Evolutionary conservation across 2,113 vertebrate genomes (phyloP).

Genomic region (Polyodon spathula): DNA sequence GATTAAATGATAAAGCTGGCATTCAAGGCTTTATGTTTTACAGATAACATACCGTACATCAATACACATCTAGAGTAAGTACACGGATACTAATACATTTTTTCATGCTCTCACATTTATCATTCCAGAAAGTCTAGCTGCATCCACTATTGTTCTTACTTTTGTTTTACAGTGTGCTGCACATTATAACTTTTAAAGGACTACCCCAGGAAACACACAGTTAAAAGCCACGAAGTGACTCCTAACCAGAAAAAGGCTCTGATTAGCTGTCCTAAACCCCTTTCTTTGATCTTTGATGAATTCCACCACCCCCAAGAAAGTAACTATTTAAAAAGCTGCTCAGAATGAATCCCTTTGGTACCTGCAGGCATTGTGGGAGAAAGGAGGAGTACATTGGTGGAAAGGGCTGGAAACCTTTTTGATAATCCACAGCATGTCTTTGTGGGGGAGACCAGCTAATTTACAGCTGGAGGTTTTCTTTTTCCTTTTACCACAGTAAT

Average conservation of each 20-base stretch:
- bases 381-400: slow-evolving; percentile 63
- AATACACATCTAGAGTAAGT: too few species aligned
- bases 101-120: too few species aligned
- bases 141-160: too few species aligned
- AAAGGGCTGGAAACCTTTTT: slow-evolving; percentile 59
- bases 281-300: slow-evolving; percentile 75
- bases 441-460: slow-evolving; percentile 22
- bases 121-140: too few species aligned
- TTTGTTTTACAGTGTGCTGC: too few species aligned
- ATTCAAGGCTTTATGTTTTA: too few species aligned
- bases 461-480: slow-evolving; percentile 23
- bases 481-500: slow-evolving; percentile 34
- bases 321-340: slow-evolving; percentile 78
- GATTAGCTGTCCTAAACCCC: slow-evolving; percentile 74
- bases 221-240: slow-evolving; percentile 15
- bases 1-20: too few species aligned
- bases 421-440: slow-evolving; percentile 37
- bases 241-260: slow-evolving; percentile 36
- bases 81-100: too few species aligned
- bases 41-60: too few species aligned
- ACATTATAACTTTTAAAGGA: neutral
- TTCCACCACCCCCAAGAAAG: slow-evolving; percentile 48
- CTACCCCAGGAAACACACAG: slow-evolving; percentile 30
- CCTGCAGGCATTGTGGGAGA: slow-evolving; percentile 57
- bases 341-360: slow-evolving; percentile 72